These are phyloP conservation scores for Brienomyrus brachyistius DNA, from an alignment of 2,113 vertebrate genomes.

Conservation along the genomic window DNA sequence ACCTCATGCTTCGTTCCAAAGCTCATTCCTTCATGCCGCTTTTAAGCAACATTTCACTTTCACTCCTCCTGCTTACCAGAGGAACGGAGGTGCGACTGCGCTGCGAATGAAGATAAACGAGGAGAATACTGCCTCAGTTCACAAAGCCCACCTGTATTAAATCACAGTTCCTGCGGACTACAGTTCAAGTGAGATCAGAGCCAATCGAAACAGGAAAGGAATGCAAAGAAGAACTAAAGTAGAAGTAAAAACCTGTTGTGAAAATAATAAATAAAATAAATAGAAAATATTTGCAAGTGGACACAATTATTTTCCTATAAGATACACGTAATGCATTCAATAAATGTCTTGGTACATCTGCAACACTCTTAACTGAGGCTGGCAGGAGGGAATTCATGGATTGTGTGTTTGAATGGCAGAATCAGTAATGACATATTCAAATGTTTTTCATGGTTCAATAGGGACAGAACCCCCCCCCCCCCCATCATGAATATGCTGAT, in stretches of 20 bases:
- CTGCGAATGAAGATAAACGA: conserved; percentile 41
- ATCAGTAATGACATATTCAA: not conserved
- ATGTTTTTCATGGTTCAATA: not conserved
- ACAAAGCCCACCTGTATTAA: conserved; percentile 23
- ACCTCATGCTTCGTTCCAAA: not conserved
- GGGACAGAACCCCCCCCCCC: not conserved
- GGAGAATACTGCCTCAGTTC: conserved; percentile 27
- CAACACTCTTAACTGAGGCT: not conserved
- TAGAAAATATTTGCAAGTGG: not conserved
- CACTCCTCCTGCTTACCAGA: conserved; percentile 1
- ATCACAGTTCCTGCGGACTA: conserved; percentile 18
- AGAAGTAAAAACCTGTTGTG: not conserved
- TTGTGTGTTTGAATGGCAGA: not conserved
- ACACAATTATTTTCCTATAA: not conserved
- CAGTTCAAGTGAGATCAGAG: not conserved
- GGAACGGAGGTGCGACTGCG: conserved; percentile 30
- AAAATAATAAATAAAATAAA: not conserved
- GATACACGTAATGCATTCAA: no score
- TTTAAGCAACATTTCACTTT: conserved; percentile 9
- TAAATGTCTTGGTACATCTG: not conserved
- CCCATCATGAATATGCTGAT: not conserved
- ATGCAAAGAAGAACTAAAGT: not conserved
- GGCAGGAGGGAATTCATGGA: no score
- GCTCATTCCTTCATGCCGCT: not conserved
- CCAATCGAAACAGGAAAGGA: not conserved